Percentiles rank a stretch among this genome's conserved stretches.
Evolutionary conservation across 1,140 invertebrate species (phyloP).

Genomic region (Drosophila pachea): DNA sequence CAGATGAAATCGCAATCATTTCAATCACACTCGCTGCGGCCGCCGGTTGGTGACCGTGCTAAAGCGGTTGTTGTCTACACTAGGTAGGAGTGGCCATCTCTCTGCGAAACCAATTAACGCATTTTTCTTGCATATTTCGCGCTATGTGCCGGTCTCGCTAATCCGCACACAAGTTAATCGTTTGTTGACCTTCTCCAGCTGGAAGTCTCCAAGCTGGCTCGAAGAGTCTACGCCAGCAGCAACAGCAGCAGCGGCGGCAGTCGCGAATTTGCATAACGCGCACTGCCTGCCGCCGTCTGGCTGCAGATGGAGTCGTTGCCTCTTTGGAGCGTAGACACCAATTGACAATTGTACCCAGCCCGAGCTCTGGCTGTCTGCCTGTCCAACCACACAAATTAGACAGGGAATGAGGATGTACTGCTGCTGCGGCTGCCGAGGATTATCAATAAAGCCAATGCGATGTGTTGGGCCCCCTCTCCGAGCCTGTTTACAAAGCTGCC

Average conservation of each 20-base stretch:
- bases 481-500: constrained; percentile 1
- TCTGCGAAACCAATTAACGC: constrained; percentile 49
- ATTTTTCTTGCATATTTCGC: constrained; percentile 36
- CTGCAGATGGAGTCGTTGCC: constrained; percentile 12
- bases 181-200: constrained; percentile 61
- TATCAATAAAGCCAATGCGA: constrained; percentile 14
- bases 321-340: constrained; percentile 17
- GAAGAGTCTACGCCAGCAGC: background rate
- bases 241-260: constrained; percentile 10
- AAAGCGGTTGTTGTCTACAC: constrained; percentile 30
- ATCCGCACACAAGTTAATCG: constrained; percentile 75
- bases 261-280: constrained; percentile 64
- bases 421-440: constrained; percentile 4
- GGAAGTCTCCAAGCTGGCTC: background rate
- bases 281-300: constrained; percentile 1
- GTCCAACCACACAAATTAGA: constrained; percentile 13
- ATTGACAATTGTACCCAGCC: constrained; percentile 15
- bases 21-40: constrained; percentile 17
- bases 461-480: background rate
- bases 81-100: constrained; percentile 2
- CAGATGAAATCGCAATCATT: constrained; percentile 33
- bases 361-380: constrained; percentile 6
- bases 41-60: constrained; percentile 36
- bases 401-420: background rate
- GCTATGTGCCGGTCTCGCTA: constrained; percentile 40